A percentile compares a stretch with the other conserved stretches of the same genome.
Conservation (phyloP, 30 jellyfish, hydroid and myxozoan genomes). For the Nemopilema nomurai region DNA sequence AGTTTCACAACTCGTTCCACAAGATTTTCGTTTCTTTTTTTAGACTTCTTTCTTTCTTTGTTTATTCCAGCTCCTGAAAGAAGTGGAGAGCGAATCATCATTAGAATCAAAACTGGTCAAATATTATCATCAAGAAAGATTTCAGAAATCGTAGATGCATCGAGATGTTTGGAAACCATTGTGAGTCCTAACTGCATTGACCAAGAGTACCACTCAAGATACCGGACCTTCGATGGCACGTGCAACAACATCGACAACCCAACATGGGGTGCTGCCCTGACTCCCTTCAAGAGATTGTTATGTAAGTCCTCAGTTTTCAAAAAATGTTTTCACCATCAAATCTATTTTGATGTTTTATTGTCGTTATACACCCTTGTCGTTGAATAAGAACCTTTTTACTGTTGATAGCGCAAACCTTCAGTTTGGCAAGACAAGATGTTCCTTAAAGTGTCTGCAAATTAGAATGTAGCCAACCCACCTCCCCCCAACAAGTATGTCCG, state of each 20-base stretch:
- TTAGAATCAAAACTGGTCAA: constrained; percentile 76
- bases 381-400: too few relatives aligned
- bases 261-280: constrained; percentile 88
- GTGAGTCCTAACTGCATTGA: constrained; percentile 62
- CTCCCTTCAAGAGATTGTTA: constrained; percentile 57
- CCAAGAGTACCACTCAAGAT: constrained; percentile 24
- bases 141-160: constrained; percentile 74
- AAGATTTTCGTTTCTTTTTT: not conserved
- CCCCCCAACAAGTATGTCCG: too few relatives aligned
- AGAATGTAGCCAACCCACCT: too few relatives aligned
- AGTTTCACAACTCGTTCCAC: not conserved
- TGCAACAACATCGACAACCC: constrained; percentile 78
- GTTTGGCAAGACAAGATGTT: too few relatives aligned
- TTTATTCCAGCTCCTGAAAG: constrained; percentile 60
- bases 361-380: too few relatives aligned
- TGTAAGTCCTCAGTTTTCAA: constrained; percentile 67
- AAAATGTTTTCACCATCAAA: too few relatives aligned
- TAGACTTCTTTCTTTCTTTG: not conserved
- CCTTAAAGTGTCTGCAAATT: too few relatives aligned
- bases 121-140: constrained; percentile 61
- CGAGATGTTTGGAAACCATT: constrained; percentile 68
- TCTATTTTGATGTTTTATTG: too few relatives aligned
- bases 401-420: too few relatives aligned
- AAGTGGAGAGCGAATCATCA: constrained; percentile 76
- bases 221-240: constrained; percentile 82